Percentiles rank a stretch among this genome's conserved stretches.
Conservation (phyloP, 30 jellyfish, hydroid and myxozoan genomes). For the Cassiopea xamachana region DNA sequence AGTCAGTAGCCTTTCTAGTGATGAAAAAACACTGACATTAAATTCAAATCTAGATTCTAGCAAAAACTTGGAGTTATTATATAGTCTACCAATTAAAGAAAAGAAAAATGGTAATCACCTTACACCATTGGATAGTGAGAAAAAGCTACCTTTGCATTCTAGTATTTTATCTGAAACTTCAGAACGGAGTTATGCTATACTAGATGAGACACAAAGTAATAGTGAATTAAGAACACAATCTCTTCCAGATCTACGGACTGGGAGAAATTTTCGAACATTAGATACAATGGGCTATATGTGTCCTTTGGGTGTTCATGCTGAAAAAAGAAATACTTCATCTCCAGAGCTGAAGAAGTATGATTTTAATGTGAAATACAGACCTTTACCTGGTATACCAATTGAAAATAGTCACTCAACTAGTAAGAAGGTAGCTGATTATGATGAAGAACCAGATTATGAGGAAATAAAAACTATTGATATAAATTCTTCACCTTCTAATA, state of each 20-base stretch:
- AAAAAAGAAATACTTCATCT: slow-evolving; percentile 28
- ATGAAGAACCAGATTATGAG: slow-evolving; percentile 35
- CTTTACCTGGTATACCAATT: slow-evolving; percentile 89
- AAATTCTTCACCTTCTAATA: background rate
- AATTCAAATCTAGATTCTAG: background rate
- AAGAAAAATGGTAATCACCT: background rate
- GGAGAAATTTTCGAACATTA: slow-evolving; percentile 31
- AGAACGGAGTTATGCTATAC: slow-evolving; percentile 8
- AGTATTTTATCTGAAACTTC: slow-evolving; percentile 16
- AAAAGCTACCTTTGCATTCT: background rate
- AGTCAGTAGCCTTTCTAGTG: slow-evolving; percentile 61
- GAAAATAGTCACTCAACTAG: slow-evolving; percentile 4
- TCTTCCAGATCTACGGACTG: slow-evolving; percentile 64
- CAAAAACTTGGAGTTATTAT: slow-evolving; percentile 61
- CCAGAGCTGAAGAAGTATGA: slow-evolving; percentile 30
- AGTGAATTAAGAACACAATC: slow-evolving; percentile 68
- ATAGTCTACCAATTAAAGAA: slow-evolving; percentile 82
- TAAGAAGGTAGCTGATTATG: slow-evolving; percentile 17
- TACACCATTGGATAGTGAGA: background rate
- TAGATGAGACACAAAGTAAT: slow-evolving; percentile 4
- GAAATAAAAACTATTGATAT: slow-evolving; percentile 22
- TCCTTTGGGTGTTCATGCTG: slow-evolving; percentile 5
- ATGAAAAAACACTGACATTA: slow-evolving; percentile 28
- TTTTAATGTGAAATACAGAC: slow-evolving; percentile 66
- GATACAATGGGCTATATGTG: slow-evolving; percentile 70